Base-by-base conservation (phyloP, 2,888 invertebrate species). In the Ichneumoninae sp. region DNA sequence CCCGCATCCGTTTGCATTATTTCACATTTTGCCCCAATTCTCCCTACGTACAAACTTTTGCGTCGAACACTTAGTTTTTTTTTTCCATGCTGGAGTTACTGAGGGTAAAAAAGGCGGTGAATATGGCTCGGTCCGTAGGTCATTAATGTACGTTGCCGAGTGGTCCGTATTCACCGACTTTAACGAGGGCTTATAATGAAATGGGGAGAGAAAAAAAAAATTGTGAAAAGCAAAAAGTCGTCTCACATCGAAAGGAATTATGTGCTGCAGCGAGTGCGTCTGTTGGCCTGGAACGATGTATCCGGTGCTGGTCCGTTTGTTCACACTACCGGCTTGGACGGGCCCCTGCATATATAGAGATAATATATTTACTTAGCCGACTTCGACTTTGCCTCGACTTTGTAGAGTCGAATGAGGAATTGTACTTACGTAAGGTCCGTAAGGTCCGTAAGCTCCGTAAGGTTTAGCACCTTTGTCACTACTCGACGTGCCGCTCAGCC, bases 401-500 rank as follows among this genome's bases (percentile, higher is more conserved):
- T 47, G 44, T 47, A 47, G 16, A 47, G 16, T 16, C 13, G 16
- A 47, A 47, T 44, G 54, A 13, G 44, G 6, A 65, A 66, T 65
- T 22, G 69, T 40, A 81, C 87, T 87, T 26, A 89, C 89, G 60
- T 85, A 84, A 36, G 81, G 78, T 44, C 78, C 84, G 30, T 85
- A 85, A 62, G 82, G 6, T 16, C 66, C 77, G 33, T 22, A 22
- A 22, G 22, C 1, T 26, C 26, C 26, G 26, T 80, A 77, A 60
- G 79, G 69, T n/a, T 50, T 60, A 2, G 40, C 33, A 22, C 69
- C 19, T n/a, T 75, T 22, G 7, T 44, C 50, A 1, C n/a, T 70
- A 54, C 79, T 76, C 52, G 66, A 77, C 30, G 68, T 82, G 2
- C 88, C 89, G 44, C 91, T 93, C 1, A 92, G 86, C 10, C 92